phyloP scores from a whole-genome alignment of 2,797 vertebrate genomes.

The Melanotaenia pygmaea region DNA sequence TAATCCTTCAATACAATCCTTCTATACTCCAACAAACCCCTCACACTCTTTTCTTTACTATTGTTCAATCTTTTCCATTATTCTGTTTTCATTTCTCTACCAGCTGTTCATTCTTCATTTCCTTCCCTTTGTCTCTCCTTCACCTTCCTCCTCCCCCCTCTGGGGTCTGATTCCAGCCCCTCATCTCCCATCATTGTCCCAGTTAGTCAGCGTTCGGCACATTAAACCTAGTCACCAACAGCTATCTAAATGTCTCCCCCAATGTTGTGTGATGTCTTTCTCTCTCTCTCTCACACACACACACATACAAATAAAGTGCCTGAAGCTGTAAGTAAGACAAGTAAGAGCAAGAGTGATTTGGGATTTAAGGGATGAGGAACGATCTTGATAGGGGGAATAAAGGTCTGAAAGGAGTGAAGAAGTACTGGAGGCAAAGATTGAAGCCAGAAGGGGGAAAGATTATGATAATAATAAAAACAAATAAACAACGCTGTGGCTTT shows the following conservation, averaged over 20 bases:
- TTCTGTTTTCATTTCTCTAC: not conserved
- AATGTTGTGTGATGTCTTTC: constrained; percentile 17
- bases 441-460: not conserved
- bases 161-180: constrained; percentile 45
- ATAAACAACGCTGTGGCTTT: not conserved
- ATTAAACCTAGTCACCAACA: constrained; percentile 47
- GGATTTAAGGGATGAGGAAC: constrained; percentile 32
- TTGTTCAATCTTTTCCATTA: not conserved
- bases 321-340: constrained; percentile 45
- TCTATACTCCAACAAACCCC: not conserved
- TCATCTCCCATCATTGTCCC: constrained; percentile 55
- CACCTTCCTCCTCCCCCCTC: not conserved
- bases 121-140: too few relatives aligned
- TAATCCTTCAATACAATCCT: too few relatives aligned
- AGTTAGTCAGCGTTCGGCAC: constrained; percentile 51
- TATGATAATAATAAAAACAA: not conserved
- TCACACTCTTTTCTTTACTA: not conserved
- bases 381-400: constrained; percentile 27
- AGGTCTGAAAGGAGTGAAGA: constrained; percentile 39
- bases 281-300: constrained; percentile 1
- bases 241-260: constrained; percentile 38
- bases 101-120: too few relatives aligned
- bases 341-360: constrained; percentile 39
- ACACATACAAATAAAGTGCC: constrained; percentile 29
- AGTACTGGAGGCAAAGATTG: constrained; percentile 35